Evolutionary conservation across 2,888 invertebrate species (phyloP), one percentile per base, ranked within the genome.

Genomic region (Sinopyrophorus schimmeli): DNA sequence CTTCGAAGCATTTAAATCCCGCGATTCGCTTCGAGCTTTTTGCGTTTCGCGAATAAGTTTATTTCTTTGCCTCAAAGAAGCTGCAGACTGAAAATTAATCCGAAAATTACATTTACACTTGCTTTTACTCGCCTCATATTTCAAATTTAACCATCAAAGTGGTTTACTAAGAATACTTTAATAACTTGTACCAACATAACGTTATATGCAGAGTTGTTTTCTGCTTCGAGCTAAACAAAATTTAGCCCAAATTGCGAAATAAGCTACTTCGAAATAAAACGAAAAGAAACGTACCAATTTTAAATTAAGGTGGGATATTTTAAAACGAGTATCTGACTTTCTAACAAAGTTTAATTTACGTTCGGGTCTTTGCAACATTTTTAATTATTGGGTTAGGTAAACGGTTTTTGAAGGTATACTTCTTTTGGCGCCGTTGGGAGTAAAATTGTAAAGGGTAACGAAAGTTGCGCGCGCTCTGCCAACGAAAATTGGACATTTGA

Each of bases 21-120:
- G 32, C 21, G 14, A 16, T 23, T 34, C 34, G 20, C 34, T 27
- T 18, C 24, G 23, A 27, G 21, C 24, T 24, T 16, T 34, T 37
- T 41, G 34, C 38, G 12, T 14, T 47, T 47, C 11, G 27, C 31
- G n/a, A 16, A 17, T 18, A 18, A 35, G 38, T 35, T 49, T 39
- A 27, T 32, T 40, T 42, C 42, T 47, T 23, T 24, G 32, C 47
- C 32, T 47, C 34, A 40, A 40, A 34, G 26, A 21, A 40, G 40
- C 28, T 5, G 34, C 30, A 26, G 46, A 10, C 17, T 10, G 11
- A 21, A 41, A 48, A 76, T 76, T 76, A 77, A 77, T 77, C 77
- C 76, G 76, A 76, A 77, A 76, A 76, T 73, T 76, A 75, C 76
- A 76, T 77, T 76, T 77, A 76, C 72, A 72, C 70, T 68, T 70